Conservation (phyloP, 1,140 invertebrate genomes). For the Drosophila elegans region DNA sequence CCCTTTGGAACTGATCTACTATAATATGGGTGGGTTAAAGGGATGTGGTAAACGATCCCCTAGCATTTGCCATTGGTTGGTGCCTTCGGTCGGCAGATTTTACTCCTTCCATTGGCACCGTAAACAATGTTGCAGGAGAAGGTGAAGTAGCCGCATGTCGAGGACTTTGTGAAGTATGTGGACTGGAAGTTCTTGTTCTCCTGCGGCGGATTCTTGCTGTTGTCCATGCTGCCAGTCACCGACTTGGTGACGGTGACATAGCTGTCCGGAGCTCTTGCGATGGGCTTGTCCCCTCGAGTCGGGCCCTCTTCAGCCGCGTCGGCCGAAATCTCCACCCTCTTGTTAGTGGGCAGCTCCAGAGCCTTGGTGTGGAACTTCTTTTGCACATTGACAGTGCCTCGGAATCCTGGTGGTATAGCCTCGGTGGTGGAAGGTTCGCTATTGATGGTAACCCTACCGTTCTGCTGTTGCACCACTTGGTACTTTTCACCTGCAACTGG, state of each 20-base stretch:
- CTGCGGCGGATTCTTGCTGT: slow-evolving; percentile 85
- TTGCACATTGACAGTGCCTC: slow-evolving; percentile 82
- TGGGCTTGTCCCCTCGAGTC: slow-evolving; percentile 71
- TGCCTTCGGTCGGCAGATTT: slow-evolving; percentile 92
- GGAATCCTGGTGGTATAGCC: slow-evolving; percentile 75
- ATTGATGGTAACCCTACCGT: slow-evolving; percentile 67
- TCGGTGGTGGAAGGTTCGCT: slow-evolving; percentile 66
- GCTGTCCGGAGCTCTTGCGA: slow-evolving; percentile 82
- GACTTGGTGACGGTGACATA: slow-evolving; percentile 92
- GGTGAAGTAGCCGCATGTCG: slow-evolving; percentile 93
- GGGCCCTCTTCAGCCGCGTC: slow-evolving; percentile 59
- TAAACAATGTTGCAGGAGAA: slow-evolving; percentile 92
- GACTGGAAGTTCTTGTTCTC: slow-evolving; percentile 89
- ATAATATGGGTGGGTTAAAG: slow-evolving; percentile 21
- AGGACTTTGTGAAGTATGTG: slow-evolving; percentile 93
- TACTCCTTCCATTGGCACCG: slow-evolving; percentile 90
- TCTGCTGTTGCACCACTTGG: slow-evolving; percentile 77
- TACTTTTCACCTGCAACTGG: slow-evolving; percentile 61
- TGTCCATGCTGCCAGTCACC: slow-evolving; percentile 89
- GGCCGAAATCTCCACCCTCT: slow-evolving; percentile 72
- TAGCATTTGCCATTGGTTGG: slow-evolving; percentile 83
- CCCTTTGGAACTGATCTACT: slow-evolving; percentile 51
- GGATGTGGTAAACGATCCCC: not conserved
- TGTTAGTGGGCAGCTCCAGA: slow-evolving; percentile 60
- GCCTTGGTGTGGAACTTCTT: slow-evolving; percentile 83